phyloP scores from a whole-genome alignment of 2,888 invertebrate genomes.

The Drosophila barbarae region DNA sequence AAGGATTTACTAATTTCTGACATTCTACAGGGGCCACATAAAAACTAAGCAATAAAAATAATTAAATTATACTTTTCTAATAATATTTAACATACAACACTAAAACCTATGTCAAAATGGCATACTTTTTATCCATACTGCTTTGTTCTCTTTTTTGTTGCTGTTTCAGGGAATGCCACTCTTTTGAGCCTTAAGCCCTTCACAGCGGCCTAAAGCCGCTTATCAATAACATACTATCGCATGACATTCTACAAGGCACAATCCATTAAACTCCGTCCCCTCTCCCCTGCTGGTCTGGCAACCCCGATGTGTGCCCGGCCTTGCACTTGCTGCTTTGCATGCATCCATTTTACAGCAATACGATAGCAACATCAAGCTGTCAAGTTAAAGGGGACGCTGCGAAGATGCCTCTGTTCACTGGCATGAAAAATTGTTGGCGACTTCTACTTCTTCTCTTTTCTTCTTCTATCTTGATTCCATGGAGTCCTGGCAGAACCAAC shows the following conservation, averaged over 20 bases:
- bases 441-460: slow-evolving; percentile 26
- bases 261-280: slow-evolving; percentile 57
- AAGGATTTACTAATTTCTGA: too few species aligned
- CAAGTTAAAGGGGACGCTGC: slow-evolving; percentile 26
- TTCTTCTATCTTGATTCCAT: slow-evolving; percentile 1
- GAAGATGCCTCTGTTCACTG: slow-evolving; percentile 34
- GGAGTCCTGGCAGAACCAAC: neutral
- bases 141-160: neutral
- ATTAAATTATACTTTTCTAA: neutral
- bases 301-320: slow-evolving; percentile 13
- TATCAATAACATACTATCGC: slow-evolving; percentile 51
- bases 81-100: neutral
- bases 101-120: neutral
- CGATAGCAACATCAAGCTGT: slow-evolving; percentile 38
- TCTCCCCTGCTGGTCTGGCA: slow-evolving; percentile 11
- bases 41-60: too few species aligned
- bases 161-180: neutral
- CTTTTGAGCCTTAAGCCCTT: slow-evolving; percentile 16
- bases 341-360: slow-evolving; percentile 59
- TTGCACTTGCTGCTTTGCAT: slow-evolving; percentile 59
- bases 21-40: too few species aligned
- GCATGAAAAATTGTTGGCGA: slow-evolving; percentile 60
- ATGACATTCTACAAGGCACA: slow-evolving; percentile 64
- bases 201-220: slow-evolving; percentile 36
- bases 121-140: neutral